Base-by-base conservation (phyloP, 1,140 invertebrate species). In the Hirudo medicinalis region DNA sequence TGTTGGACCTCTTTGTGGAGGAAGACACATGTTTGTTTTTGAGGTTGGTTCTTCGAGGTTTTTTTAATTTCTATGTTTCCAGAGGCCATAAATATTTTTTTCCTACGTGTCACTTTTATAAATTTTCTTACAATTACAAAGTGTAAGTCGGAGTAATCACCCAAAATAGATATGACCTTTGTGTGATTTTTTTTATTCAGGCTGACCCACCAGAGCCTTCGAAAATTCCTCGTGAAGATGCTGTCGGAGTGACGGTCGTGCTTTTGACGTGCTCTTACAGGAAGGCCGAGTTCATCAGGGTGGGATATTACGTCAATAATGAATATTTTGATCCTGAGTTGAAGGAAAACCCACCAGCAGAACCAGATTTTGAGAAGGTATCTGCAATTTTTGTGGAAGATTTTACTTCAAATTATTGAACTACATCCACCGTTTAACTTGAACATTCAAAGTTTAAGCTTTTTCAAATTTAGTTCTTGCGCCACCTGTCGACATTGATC, bases 281-380 rank as follows among this genome's bases (percentile, higher is more conserved):
- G 77, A 86, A 86, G 13, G 91, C 95, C 77, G 94, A 97, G 83
- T 99, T 99, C 81, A 93, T 98, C 2, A 83, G 95, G 74, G 92
- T 99, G 25, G 95, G 96, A 17, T 99, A 98, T 82, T 99, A 97
- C 80, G 96, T 99, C 63, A 97, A 97, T 78, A 97, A 98, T 80
- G 94, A 97, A 79, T 99, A 99, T 79, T 88, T 85, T 29, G 94
- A 98, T 79, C 88, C 88, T 6, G 94, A 98, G 81, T 82, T 98
- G 74, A 87, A 89, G 74, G 95, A 98, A 82, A 97, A 94, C 82
- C 94, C 94, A 32, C 96, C 96, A 49, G 83, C 90, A 2, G 88
- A 88, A 60, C 94, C 94, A 19, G 87, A 90, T 70, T 96, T 95
- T 83, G 91, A 96, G 76, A 96, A 97, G 84, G 90, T 89, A 73